Percentiles rank a stretch among this genome's conserved stretches.
These are phyloP conservation scores for Notamacropus eugenii DNA, from an alignment of 2,797 vertebrate genomes.

Conservation along the genomic window DNA sequence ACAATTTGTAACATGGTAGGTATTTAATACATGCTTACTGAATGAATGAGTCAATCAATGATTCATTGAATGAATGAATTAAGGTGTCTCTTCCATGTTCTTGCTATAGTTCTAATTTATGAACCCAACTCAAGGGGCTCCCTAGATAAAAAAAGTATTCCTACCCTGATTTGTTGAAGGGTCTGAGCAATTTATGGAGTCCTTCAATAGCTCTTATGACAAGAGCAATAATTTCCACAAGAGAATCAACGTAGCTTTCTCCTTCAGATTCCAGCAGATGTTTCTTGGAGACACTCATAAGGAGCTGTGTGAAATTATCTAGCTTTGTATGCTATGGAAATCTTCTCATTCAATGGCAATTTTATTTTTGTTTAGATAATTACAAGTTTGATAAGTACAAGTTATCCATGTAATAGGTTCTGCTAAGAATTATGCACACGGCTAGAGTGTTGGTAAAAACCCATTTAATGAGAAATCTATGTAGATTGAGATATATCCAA, in stretches of 20 bases:
- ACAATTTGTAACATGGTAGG: not conserved
- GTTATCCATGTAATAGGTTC: conserved; percentile 60
- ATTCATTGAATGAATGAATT: not conserved
- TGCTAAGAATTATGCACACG: conserved; percentile 35
- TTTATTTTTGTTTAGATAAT: conserved; percentile 49
- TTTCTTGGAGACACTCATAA: not conserved
- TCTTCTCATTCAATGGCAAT: conserved; percentile 37
- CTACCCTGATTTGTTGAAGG: conserved; percentile 58
- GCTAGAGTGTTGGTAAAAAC: conserved; percentile 6
- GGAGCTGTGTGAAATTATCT: conserved; percentile 65
- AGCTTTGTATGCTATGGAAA: conserved; percentile 61
- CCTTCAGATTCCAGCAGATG: conserved; percentile 47
- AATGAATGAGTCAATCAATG: not conserved
- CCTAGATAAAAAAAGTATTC: conserved; percentile 44
- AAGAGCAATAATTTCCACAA: conserved; percentile 50
- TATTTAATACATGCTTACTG: not conserved
- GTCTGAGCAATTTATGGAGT: conserved; percentile 49
- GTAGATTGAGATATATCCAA: conserved; percentile 23
- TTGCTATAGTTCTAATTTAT: not conserved
- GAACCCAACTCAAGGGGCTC: conserved; percentile 36
- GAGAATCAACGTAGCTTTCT: conserved; percentile 37
- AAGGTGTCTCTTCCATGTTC: not conserved
- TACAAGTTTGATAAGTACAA: conserved; percentile 60
- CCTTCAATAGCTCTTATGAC: conserved; percentile 36
- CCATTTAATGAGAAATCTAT: conserved; percentile 28